These are phyloP conservation scores for Teinopalpus imperialis DNA, from an alignment of 2,888 invertebrate species.

Conservation along the genomic window DNA sequence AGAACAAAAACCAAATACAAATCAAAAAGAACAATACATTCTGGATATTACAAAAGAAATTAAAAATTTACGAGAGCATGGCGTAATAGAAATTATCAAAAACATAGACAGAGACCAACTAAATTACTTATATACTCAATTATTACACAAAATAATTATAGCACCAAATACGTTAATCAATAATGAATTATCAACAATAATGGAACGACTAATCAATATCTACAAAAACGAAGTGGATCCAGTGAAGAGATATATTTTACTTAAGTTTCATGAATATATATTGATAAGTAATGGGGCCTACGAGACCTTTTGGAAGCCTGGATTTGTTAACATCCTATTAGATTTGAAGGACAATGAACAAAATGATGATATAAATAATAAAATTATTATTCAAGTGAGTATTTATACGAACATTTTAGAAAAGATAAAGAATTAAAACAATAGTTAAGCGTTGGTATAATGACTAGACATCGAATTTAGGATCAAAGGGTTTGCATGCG, in stretches of 20 bases:
- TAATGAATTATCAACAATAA: background rate
- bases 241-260: constrained; percentile 16
- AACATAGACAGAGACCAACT: constrained; percentile 3
- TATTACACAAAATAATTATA: constrained; percentile 1
- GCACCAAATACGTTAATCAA: background rate
- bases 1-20: background rate
- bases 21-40: background rate
- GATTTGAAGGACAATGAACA: background rate
- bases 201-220: constrained; percentile 3
- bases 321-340: constrained; percentile 12
- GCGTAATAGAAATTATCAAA: background rate
- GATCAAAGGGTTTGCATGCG: too few species aligned
- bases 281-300: background rate
- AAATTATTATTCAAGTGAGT: constrained; percentile 9
- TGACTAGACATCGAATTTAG: too few species aligned
- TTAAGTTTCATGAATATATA: constrained; percentile 17
- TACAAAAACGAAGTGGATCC: constrained; percentile 7
- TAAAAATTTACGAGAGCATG: background rate
- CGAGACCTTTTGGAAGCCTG: background rate
- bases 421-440: too few species aligned
- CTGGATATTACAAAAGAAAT: constrained; percentile 12
- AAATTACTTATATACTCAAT: background rate
- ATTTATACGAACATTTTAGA: too few species aligned
- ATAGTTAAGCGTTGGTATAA: too few species aligned
- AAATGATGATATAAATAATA: background rate